Evolutionary conservation across 2,888 invertebrate species (phyloP).

Genomic region (Esperia sulphurella): DNA sequence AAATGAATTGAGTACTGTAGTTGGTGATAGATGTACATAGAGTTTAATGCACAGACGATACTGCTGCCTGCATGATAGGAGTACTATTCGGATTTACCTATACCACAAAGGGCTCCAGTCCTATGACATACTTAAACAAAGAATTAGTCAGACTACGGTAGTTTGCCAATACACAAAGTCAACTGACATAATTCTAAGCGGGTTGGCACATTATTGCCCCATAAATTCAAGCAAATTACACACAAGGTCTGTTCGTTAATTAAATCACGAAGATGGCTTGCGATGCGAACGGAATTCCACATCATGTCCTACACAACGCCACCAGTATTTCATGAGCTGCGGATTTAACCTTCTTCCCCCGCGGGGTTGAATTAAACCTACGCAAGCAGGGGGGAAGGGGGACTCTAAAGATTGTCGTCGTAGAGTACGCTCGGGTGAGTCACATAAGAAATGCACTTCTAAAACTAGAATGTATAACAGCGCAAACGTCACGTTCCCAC

Average conservation of each 20-base stretch:
- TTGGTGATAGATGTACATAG: too few relatives aligned
- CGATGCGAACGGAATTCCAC: not conserved
- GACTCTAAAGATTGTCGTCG: not conserved
- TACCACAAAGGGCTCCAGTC: too few relatives aligned
- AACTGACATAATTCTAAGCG: too few relatives aligned
- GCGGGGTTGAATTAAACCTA: not conserved
- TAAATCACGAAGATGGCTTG: not conserved
- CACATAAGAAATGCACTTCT: constrained; percentile 33
- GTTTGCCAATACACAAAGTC: too few relatives aligned
- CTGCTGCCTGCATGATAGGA: too few relatives aligned
- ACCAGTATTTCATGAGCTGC: not conserved
- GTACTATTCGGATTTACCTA: too few relatives aligned
- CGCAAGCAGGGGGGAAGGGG: not conserved
- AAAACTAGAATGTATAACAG: constrained; percentile 36
- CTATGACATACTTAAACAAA: too few relatives aligned
- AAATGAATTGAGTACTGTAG: too few relatives aligned
- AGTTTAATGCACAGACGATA: too few relatives aligned
- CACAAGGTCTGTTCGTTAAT: not conserved
- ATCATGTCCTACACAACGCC: not conserved
- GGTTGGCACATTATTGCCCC: not conserved
- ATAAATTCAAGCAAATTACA: not conserved
- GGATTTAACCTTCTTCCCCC: not conserved
- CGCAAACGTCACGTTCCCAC: constrained; percentile 6
- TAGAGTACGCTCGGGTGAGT: constrained; percentile 16
- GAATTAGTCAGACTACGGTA: too few relatives aligned